Conservation (phyloP, 2,888 invertebrate genomes). For the Trypoxylon attenuatum region DNA sequence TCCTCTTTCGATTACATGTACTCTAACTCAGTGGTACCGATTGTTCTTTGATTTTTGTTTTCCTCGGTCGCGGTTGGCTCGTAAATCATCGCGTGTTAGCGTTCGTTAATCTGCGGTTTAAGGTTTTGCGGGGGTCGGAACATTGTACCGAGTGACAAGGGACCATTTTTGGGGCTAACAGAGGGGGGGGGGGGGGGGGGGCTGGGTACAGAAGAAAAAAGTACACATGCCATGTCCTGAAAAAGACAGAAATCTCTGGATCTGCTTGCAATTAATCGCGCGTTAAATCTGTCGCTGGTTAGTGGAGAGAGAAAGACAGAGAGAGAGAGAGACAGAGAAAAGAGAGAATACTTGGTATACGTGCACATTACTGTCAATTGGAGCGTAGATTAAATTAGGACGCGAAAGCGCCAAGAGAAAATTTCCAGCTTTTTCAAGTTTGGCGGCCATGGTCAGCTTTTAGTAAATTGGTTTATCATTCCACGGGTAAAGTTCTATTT, state of each 20-base stretch:
- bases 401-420: conserved; percentile 57
- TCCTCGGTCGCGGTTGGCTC: conserved; percentile 27
- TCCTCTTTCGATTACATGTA: too few relatives aligned
- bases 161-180: conserved; percentile 7
- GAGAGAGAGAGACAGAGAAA: not conserved
- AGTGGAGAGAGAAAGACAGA: conserved; percentile 37
- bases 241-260: conserved; percentile 71
- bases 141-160: not conserved
- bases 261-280: conserved; percentile 53
- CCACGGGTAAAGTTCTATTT: conserved; percentile 6
- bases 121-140: not conserved
- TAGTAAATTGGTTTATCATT: conserved; percentile 19
- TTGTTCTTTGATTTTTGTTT: too few relatives aligned
- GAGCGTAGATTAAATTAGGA: conserved; percentile 56
- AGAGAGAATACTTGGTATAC: conserved; percentile 20
- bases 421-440: conserved; percentile 73
- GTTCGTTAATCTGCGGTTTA: conserved; percentile 12
- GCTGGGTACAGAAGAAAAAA: conserved; percentile 41
- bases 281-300: conserved; percentile 53
- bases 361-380: too few relatives aligned
- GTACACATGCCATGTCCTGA: conserved; percentile 71
- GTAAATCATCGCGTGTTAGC: conserved; percentile 18
- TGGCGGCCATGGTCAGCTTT: conserved; percentile 58
- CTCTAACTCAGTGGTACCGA: too few relatives aligned
- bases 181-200: not conserved